Base-by-base conservation (phyloP, 2,888 invertebrate genomes). In the Leuctra nigra region DNA sequence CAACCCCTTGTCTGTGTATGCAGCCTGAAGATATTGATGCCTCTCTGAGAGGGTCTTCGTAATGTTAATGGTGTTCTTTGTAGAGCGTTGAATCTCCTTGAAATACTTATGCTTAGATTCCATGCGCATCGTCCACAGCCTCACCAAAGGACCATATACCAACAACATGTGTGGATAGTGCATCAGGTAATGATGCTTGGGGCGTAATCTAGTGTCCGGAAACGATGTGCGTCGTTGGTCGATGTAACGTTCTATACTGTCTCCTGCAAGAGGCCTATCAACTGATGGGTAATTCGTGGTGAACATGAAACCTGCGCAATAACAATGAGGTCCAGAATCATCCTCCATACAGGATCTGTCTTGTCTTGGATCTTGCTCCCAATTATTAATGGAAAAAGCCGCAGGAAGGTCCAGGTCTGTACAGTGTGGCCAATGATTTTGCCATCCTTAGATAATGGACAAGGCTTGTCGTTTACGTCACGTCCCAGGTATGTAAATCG, bases 81-180 rank as follows among this genome's bases (percentile, higher is more conserved):
- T 23, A 2, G 24, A 29, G 1, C 46, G 14, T 13, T 29, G 29
- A 47, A 46, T 23, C n/a, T 36, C 44, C 25, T 24, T 24, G 20
- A 55, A 55, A 20, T 55, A 55, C 2, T 25, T 25, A 35, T 55
- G 55, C 35, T 55, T 55, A 4, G 44, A 44, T 33, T 55, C 55
- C 41, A 55, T 44, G 16, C 47, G 14, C 55, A 47, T 55, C 11
- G 55, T 55, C 55, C 55, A 55, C 24, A 41, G 16, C 25, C 46
- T n/a, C 16, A 55, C 47, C 18, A 47, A n/a, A 2, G 55, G 47
- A 2, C 55, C 55, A 47, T 47, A 55, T 41, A 47, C 11, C 9
- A 23, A 24, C 13, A 47, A 25, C 13, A 55, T 20, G 14, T 46
- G 33, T 4, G 55, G 29, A 20, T 55, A 55, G 36, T 55, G 55